Evolutionary conservation across 2,113 vertebrate genomes (phyloP).

Genomic region (Xiphias gladius): DNA sequence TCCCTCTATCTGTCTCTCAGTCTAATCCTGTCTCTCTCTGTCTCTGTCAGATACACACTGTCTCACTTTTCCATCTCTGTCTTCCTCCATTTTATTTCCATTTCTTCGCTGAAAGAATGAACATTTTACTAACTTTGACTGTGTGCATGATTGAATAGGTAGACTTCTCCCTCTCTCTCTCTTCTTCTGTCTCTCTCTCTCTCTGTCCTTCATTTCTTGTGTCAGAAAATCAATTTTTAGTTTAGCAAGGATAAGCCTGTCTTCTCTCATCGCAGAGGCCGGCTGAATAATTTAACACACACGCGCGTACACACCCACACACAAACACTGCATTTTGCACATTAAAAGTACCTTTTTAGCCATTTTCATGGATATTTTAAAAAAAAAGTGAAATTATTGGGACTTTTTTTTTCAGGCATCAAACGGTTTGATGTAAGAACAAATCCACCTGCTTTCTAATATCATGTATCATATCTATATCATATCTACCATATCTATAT

Average conservation of each 20-base stretch:
- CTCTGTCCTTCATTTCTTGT: slow-evolving; percentile 77
- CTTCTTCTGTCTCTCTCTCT: slow-evolving; percentile 21
- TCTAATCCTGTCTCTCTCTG: slow-evolving; percentile 13
- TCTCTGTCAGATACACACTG: slow-evolving; percentile 18
- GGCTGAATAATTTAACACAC: slow-evolving; percentile 88
- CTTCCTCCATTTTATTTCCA: slow-evolving; percentile 40
- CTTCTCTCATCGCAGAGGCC: slow-evolving; percentile 72
- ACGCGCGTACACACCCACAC: slow-evolving; percentile 22
- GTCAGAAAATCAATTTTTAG: slow-evolving; percentile 94
- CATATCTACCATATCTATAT: too few relatives aligned
- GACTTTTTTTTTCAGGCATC: too few relatives aligned
- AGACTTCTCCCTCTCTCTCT: not conserved
- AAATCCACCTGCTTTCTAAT: too few relatives aligned
- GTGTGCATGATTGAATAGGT: slow-evolving; percentile 59
- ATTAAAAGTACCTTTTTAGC: not conserved
- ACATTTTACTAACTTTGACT: slow-evolving; percentile 62
- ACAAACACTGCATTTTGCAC: not conserved
- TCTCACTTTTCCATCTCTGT: slow-evolving; percentile 29
- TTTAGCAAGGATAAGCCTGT: slow-evolving; percentile 79
- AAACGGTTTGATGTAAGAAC: too few relatives aligned
- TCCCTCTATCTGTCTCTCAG: slow-evolving; percentile 7
- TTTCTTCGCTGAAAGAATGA: slow-evolving; percentile 47
- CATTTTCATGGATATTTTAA: not conserved
- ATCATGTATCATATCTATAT: too few relatives aligned
- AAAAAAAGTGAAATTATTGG: too few relatives aligned